These are phyloP conservation scores for Druon quercuslanigerum DNA, from an alignment of 1,140 invertebrate species.

Conservation along the genomic window DNA sequence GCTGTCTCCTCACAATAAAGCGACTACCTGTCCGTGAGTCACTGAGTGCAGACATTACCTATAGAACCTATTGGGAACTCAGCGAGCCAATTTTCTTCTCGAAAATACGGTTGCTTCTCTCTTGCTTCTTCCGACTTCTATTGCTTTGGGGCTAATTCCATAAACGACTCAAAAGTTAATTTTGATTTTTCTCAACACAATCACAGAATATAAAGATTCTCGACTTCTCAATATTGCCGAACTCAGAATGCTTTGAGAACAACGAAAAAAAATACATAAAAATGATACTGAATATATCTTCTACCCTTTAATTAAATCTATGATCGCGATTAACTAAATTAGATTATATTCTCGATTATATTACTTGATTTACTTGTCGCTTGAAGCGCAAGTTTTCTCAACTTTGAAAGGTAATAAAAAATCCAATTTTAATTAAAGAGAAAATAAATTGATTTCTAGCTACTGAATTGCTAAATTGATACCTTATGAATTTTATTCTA, in stretches of 20 bases:
- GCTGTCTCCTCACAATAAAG: slow-evolving; percentile 43
- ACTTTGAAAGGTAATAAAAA: no score
- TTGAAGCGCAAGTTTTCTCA: no score
- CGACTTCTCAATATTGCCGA: not conserved
- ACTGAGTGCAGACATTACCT: slow-evolving; percentile 44
- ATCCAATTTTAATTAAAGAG: no score
- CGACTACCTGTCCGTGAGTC: slow-evolving; percentile 55
- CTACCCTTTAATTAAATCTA: no score
- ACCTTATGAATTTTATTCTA: no score
- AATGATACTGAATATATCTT: no score
- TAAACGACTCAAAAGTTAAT: slow-evolving; percentile 10
- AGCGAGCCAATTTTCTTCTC: slow-evolving; percentile 48
- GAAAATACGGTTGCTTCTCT: slow-evolving; percentile 52
- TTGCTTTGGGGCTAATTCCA: slow-evolving; percentile 10
- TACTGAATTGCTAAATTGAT: no score
- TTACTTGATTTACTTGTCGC: no score
- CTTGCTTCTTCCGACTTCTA: slow-evolving; percentile 39
- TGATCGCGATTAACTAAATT: no score
- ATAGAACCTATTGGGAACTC: slow-evolving; percentile 49
- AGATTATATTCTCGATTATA: no score
- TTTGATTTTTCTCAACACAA: not conserved
- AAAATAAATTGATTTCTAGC: no score
- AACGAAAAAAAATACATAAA: not conserved
- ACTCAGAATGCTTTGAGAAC: not conserved
- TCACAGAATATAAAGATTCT: not conserved